phyloP scores from a whole-genome alignment of 2,797 vertebrate species.

The Cuculus canorus region DNA sequence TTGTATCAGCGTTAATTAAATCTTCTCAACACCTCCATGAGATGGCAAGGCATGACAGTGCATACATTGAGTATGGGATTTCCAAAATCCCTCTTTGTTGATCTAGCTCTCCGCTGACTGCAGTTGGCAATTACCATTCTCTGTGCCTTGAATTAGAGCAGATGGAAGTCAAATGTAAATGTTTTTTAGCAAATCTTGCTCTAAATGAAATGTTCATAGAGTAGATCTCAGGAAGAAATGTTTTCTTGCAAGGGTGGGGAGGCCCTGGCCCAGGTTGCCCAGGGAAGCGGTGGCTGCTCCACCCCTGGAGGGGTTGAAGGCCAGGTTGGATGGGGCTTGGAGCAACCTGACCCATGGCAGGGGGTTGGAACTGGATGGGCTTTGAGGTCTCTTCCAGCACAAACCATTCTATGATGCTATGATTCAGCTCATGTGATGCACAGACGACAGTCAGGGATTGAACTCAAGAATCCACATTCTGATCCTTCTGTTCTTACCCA shows the following conservation, averaged over 20 bases:
- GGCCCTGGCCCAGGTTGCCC: no score
- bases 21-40: not conserved
- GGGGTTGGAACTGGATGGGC: no score
- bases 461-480: not conserved
- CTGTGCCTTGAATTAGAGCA: not conserved
- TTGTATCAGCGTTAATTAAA: constrained; percentile 43
- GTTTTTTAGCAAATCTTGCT: not conserved
- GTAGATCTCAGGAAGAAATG: no score
- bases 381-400: no score
- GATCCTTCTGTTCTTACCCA: not conserved
- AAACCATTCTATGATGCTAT: no score
- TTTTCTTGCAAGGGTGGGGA: no score
- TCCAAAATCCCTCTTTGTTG: not conserved
- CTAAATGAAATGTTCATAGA: not conserved
- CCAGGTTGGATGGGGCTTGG: no score
- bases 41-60: not conserved
- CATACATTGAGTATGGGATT: constrained; percentile 17
- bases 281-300: no score
- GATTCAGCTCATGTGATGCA: accelerated
- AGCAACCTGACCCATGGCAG: no score
- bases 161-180: not conserved
- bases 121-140: not conserved
- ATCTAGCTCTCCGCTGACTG: not conserved
- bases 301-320: no score
- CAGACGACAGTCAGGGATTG: not conserved